Evolutionary conservation across 2,113 vertebrate species (phyloP).

Genomic region (Arvicanthis niloticus): DNA sequence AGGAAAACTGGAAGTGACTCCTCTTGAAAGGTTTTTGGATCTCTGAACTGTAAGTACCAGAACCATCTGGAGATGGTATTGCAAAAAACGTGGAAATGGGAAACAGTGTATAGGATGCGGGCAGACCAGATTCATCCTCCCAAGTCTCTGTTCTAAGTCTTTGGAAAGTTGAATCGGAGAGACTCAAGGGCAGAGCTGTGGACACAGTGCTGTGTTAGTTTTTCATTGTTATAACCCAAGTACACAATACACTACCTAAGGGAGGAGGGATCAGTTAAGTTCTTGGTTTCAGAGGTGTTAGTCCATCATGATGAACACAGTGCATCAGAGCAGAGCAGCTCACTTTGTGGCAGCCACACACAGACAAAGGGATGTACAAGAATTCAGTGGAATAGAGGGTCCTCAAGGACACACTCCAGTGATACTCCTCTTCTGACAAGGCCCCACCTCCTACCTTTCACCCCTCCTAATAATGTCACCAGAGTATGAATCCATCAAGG

Average conservation of each 20-base stretch:
- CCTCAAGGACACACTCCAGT: not conserved
- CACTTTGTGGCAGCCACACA: not conserved
- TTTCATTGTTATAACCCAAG: no score
- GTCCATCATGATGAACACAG: not conserved
- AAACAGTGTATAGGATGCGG: not conserved
- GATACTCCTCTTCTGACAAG: not conserved
- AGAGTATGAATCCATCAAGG: not conserved
- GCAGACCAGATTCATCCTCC: accelerated
- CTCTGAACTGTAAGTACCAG: not conserved
- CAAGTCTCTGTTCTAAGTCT: not conserved
- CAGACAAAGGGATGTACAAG: not conserved
- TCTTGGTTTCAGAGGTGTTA: not conserved
- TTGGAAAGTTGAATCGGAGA: not conserved
- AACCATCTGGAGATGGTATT: not conserved
- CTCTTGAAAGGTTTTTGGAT: not conserved
- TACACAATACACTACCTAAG: not conserved
- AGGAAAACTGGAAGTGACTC: not conserved
- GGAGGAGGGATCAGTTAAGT: not conserved
- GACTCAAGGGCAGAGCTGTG: not conserved
- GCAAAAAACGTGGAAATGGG: not conserved
- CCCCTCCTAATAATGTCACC: not conserved
- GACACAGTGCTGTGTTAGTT: not conserved
- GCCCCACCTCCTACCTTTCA: not conserved
- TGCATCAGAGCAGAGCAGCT: not conserved
- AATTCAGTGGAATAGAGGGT: not conserved